Evolutionary conservation across 1,140 invertebrate genomes (phyloP).

Genomic region (Hyles vespertilio): DNA sequence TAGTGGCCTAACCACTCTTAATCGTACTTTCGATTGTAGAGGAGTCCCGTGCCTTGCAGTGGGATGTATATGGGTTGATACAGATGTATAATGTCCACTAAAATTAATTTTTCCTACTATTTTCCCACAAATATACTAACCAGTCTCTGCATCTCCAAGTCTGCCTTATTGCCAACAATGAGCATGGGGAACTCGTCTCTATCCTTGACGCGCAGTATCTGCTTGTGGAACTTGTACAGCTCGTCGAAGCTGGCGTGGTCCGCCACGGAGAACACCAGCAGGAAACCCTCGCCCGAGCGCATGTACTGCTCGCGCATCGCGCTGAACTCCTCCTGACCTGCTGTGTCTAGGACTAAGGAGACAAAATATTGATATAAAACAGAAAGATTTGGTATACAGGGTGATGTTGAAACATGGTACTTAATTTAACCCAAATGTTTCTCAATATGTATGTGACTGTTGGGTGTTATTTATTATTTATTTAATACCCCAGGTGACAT

Average conservation of each 20-base stretch:
- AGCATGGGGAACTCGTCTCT: slow-evolving; percentile 97
- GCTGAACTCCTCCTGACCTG: slow-evolving; percentile 98
- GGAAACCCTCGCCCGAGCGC: slow-evolving; percentile 96
- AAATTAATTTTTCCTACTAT: no score
- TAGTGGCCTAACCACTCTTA: no score
- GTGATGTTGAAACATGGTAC: no score
- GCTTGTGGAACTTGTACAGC: slow-evolving; percentile 94
- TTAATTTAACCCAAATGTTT: no score
- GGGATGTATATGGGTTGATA: no score
- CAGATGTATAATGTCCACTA: no score
- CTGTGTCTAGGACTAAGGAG: slow-evolving; percentile 92
- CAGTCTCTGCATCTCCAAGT: slow-evolving; percentile 91
- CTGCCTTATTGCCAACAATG: slow-evolving; percentile 97
- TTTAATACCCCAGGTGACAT: no score
- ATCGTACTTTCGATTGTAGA: no score
- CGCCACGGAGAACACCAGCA: slow-evolving; percentile 95
- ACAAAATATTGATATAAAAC: neutral
- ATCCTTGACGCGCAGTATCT: slow-evolving; percentile 96
- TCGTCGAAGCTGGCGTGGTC: slow-evolving; percentile 96
- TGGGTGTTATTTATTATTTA: no score
- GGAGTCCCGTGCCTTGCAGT: no score
- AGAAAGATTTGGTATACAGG: no score
- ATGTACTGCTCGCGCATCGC: slow-evolving; percentile 98
- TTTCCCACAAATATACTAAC: slow-evolving; percentile 73
- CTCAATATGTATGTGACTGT: no score